Conservation (phyloP, 2,113 vertebrate genomes). For the Diadophis punctatus region DNA sequence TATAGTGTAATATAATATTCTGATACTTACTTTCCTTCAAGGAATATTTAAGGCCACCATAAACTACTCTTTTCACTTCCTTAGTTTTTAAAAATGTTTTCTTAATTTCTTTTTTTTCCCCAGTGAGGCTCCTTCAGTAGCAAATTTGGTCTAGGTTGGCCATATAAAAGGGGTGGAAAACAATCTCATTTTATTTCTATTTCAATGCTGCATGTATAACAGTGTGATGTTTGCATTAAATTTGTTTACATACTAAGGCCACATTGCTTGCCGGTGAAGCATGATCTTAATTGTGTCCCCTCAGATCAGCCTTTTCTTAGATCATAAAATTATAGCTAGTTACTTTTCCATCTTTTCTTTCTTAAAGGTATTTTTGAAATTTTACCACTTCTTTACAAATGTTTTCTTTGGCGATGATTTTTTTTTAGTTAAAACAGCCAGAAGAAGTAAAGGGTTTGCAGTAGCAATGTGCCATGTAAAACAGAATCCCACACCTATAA, state of each 20-base stretch:
- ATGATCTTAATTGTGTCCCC: conserved; percentile 35
- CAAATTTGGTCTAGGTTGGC: conserved; percentile 32
- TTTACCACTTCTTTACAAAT: conserved; percentile 67
- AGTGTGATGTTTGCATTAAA: conserved; percentile 21
- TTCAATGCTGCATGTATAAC: conserved; percentile 28
- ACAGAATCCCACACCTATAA: conserved; percentile 71
- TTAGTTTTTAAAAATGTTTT: conserved; percentile 24
- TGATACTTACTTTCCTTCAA: neutral
- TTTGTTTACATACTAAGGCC: conserved; percentile 38
- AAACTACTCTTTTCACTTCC: neutral
- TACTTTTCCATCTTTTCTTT: conserved; percentile 56
- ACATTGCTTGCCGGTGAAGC: neutral
- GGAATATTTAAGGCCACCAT: conserved; percentile 26
- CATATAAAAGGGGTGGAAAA: conserved; percentile 13
- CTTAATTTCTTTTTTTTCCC: conserved; percentile 42
- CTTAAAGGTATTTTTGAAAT: conserved; percentile 64
- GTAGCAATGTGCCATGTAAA: conserved; percentile 72
- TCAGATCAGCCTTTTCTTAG: conserved; percentile 36
- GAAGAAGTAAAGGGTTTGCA: conserved; percentile 52
- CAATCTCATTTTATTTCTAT: conserved; percentile 32
- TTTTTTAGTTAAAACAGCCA: conserved; percentile 46
- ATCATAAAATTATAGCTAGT: conserved; percentile 59
- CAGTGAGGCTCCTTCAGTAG: conserved; percentile 15
- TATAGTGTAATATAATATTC: conserved; percentile 6
- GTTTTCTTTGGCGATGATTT: conserved; percentile 64